Percentiles rank a stretch among this genome's conserved stretches.
These are phyloP conservation scores for Sinelater perroti DNA, from an alignment of 2,888 invertebrate species.

Conservation along the genomic window DNA sequence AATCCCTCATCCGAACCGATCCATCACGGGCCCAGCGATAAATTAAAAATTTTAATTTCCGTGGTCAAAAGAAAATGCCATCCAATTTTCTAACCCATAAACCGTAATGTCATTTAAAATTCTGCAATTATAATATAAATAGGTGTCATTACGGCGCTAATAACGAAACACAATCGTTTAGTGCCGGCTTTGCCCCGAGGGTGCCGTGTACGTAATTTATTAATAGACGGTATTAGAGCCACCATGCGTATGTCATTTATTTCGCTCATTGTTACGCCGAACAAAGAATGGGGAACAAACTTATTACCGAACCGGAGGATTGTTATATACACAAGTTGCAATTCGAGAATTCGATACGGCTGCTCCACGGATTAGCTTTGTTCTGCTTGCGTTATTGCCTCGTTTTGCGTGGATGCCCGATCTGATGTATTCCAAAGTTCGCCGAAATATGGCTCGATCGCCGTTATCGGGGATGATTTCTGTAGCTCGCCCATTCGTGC, in stretches of 20 bases:
- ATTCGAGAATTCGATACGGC: slow-evolving; percentile 38
- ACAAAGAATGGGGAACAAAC: slow-evolving; percentile 51
- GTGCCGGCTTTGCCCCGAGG: slow-evolving; percentile 55
- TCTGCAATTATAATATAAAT: slow-evolving; percentile 63
- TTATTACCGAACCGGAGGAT: slow-evolving; percentile 33
- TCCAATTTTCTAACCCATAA: slow-evolving; percentile 58
- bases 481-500: too few relatives aligned
- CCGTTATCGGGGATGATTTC: too few relatives aligned
- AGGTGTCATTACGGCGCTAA: slow-evolving; percentile 62
- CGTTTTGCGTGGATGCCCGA: not conserved
- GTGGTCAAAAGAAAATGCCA: slow-evolving; percentile 39
- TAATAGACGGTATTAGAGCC: slow-evolving; percentile 60
- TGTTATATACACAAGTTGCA: slow-evolving; percentile 32
- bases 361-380: slow-evolving; percentile 31
- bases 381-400: not conserved
- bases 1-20: slow-evolving; percentile 21
- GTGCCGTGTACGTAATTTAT: slow-evolving; percentile 61
- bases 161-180: slow-evolving; percentile 62
- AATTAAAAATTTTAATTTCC: slow-evolving; percentile 39
- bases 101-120: slow-evolving; percentile 58
- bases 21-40: slow-evolving; percentile 29
- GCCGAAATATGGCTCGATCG: too few relatives aligned
- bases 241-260: slow-evolving; percentile 57
- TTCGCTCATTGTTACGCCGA: slow-evolving; percentile 51
- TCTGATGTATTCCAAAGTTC: too few relatives aligned